A percentile compares a stretch with the other conserved stretches of the same genome.
These are phyloP conservation scores for Agriopis marginaria DNA, from an alignment of 2,888 invertebrate species.

Conservation along the genomic window DNA sequence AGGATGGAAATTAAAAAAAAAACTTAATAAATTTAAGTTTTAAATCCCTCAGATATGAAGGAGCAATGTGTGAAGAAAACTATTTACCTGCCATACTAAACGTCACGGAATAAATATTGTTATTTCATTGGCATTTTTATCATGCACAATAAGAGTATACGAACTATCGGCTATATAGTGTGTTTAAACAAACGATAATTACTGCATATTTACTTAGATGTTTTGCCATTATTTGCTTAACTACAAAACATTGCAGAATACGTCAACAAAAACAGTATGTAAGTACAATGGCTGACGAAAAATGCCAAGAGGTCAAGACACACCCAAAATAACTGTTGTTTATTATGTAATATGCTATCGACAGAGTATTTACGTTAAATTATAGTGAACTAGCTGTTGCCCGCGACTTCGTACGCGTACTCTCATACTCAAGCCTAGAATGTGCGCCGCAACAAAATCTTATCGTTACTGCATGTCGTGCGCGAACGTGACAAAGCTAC, in stretches of 20 bases:
- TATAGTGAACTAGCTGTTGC: neutral
- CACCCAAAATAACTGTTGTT: slow-evolving; percentile 10
- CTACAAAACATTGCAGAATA: neutral
- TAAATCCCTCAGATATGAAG: neutral
- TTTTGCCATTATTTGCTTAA: neutral
- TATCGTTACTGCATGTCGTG: no score
- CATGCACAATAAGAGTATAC: neutral
- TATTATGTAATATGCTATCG: neutral
- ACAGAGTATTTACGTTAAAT: neutral
- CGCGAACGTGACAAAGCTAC: no score
- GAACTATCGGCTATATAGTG: neutral
- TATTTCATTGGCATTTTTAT: slow-evolving; percentile 7
- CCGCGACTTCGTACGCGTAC: no score
- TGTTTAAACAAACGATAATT: no score
- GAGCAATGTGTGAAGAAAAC: slow-evolving; percentile 1
- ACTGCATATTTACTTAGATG: neutral
- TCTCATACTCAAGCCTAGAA: no score
- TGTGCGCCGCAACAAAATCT: no score
- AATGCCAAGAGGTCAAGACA: slow-evolving; percentile 3
- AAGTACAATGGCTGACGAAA: neutral
- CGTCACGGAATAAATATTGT: slow-evolving; percentile 7
- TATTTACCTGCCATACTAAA: slow-evolving; percentile 1
- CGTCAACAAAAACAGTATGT: neutral
- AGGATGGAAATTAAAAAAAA: no score
- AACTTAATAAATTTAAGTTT: no score